Conservation (phyloP, 1,140 invertebrate species). For the Scylla paramamosain region DNA sequence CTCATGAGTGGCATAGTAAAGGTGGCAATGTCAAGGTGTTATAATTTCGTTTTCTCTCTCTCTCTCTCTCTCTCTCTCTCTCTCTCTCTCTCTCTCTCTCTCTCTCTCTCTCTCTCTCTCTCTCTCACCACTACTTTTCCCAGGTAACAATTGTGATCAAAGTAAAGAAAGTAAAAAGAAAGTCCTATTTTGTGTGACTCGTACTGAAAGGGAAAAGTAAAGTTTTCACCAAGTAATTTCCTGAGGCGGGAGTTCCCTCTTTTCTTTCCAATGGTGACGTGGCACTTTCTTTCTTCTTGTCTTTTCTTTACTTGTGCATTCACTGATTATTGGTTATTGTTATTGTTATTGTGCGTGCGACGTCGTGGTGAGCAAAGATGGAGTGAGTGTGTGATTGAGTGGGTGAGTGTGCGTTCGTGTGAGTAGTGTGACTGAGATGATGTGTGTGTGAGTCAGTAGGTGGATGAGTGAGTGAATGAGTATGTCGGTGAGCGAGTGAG, state of each 20-base stretch:
- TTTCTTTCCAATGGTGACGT: background rate
- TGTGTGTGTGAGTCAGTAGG: too few relatives aligned
- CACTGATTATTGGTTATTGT: background rate
- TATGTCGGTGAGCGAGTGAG: too few relatives aligned
- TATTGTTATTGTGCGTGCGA: too few relatives aligned
- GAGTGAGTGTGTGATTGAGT: too few relatives aligned
- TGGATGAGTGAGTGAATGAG: too few relatives aligned
- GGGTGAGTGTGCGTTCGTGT: too few relatives aligned
- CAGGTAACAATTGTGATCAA: background rate
- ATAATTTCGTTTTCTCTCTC: background rate
- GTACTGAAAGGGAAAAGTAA: background rate
- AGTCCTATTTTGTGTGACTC: background rate
- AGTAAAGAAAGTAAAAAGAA: constrained; percentile 4
- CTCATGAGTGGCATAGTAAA: background rate
- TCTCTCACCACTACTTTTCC: background rate
- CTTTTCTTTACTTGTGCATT: background rate
- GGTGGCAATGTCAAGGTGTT: background rate
- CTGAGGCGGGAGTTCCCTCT: background rate
- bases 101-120: constrained; percentile 12
- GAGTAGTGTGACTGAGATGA: too few relatives aligned
- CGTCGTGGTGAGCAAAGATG: too few relatives aligned
- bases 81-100: constrained; percentile 19
- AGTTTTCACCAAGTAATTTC: background rate
- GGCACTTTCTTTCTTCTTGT: background rate
- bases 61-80: background rate